Conservation (phyloP, 2,797 vertebrate species). For the Catostomus latipinnis region DNA sequence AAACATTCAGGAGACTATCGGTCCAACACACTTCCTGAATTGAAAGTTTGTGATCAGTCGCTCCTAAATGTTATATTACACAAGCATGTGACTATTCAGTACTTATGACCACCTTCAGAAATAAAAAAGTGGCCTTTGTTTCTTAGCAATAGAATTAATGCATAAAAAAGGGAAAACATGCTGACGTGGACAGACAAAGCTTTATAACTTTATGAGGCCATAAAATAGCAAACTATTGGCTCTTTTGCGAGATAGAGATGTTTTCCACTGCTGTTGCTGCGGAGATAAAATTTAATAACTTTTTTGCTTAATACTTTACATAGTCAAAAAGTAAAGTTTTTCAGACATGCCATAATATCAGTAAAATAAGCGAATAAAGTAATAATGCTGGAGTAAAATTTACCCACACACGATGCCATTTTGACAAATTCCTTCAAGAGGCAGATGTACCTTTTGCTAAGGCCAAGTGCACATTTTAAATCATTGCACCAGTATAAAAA, state of each 20-base stretch:
- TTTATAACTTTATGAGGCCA: slow-evolving; percentile 1
- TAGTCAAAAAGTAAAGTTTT: background rate
- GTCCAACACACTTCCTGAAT: slow-evolving; percentile 18
- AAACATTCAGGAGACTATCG: slow-evolving; percentile 45
- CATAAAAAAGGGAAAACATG: background rate
- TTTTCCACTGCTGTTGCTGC: background rate
- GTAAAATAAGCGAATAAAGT: background rate
- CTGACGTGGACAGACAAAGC: slow-evolving; percentile 13
- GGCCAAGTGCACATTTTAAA: background rate
- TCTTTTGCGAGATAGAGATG: background rate
- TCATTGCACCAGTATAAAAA: background rate
- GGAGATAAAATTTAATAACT: background rate
- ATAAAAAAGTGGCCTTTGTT: background rate
- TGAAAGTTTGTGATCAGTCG: background rate
- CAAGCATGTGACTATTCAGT: slow-evolving; percentile 20
- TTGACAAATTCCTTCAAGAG: too few species aligned
- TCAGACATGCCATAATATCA: too few species aligned
- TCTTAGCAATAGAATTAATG: background rate
- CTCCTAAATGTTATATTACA: slow-evolving; percentile 29
- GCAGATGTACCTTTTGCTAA: too few species aligned
- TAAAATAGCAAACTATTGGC: background rate
- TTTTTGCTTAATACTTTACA: background rate
- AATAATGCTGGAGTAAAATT: background rate
- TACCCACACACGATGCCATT: too few species aligned
- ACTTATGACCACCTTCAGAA: background rate